Conservation (phyloP, 1,140 invertebrate genomes). For the Cotesia glomerata region DNA sequence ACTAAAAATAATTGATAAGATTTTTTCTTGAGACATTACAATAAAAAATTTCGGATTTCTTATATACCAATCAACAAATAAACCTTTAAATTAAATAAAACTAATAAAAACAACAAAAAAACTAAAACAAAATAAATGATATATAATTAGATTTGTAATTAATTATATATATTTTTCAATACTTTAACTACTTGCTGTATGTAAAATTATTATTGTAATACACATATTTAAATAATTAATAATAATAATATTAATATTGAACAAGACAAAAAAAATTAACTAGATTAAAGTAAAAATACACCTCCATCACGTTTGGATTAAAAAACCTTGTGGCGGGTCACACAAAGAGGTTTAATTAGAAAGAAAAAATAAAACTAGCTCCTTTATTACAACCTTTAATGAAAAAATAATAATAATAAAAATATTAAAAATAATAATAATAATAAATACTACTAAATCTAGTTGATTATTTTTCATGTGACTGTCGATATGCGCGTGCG, state of each 20-base stretch:
- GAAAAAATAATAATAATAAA: not conserved
- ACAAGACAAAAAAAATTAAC: not conserved
- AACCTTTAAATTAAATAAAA: too few relatives aligned
- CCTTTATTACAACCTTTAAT: not conserved
- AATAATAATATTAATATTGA: not conserved
- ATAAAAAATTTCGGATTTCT: constrained; percentile 14
- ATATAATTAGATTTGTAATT: constrained; percentile 63
- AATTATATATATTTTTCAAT: constrained; percentile 63
- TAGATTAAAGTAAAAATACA: constrained; percentile 6
- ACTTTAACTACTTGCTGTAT: constrained; percentile 61
- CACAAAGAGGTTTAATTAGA: constrained; percentile 15
- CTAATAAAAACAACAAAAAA: not conserved
- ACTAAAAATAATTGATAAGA: constrained; percentile 14
- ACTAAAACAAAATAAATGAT: constrained; percentile 44
- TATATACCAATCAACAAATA: constrained; percentile 1
- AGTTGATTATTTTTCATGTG: not conserved
- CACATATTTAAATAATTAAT: constrained; percentile 37
- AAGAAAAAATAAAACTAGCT: constrained; percentile 7
- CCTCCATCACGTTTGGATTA: not conserved
- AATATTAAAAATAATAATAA: too few relatives aligned
- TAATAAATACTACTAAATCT: too few relatives aligned
- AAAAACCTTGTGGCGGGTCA: constrained; percentile 17
- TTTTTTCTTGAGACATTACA: constrained; percentile 2
- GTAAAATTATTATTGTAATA: constrained; percentile 42
- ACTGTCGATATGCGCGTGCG: not conserved